Base-by-base conservation (phyloP, 1,140 invertebrate genomes). In the Trachymyrmex septentrionalis region DNA sequence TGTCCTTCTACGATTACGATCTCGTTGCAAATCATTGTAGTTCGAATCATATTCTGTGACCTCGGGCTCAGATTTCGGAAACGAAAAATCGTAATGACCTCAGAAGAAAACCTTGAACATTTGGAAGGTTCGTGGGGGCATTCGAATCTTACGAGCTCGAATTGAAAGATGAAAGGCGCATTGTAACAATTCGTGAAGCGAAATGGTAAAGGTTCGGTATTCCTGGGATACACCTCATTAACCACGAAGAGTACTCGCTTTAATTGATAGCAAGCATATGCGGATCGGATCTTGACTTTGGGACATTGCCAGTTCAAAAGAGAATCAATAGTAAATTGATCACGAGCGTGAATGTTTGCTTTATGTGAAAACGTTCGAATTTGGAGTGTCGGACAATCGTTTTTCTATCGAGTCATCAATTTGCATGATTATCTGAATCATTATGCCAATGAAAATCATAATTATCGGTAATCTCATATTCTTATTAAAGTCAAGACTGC, bases 21-120 rank as follows among this genome's bases (percentile, higher is more conserved):
- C 86, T 88, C 67, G 3, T 61, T 76, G 77, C 77, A 44, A 50
- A 85, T 89, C 88, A 82, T 87, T 67, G 85, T 86, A 85, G 77
- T 91, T 69, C 77, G 86, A 38, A 89, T 86, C 57, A 24, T n/a
- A 21, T 6, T 4, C n/a, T 24, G 27, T 5, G 86, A 50, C 78
- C 86, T 91, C 66, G 72, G 53, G 0, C n/a, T 30, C 16, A 38
- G 21, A 71, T 87, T 89, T 90, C 61, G 77, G 76, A 63, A 84
- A 77, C 44, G 59, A 85, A 85, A 76, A 77, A 19, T 61, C 61
- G 27, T 50, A 59, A 67, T 63, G 64, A 53, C 75, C 84, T 89
- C 59, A 69, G 21, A 34, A 24, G 21, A 12, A 3, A 19, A 61
- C 87, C 87, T 89, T 90, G 88, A 57, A 50, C 66, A 44, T 67